A percentile compares a stretch with the other conserved stretches of the same genome.
phyloP scores from a whole-genome alignment of 2,888 invertebrate species.

The Noctua pronuba region DNA sequence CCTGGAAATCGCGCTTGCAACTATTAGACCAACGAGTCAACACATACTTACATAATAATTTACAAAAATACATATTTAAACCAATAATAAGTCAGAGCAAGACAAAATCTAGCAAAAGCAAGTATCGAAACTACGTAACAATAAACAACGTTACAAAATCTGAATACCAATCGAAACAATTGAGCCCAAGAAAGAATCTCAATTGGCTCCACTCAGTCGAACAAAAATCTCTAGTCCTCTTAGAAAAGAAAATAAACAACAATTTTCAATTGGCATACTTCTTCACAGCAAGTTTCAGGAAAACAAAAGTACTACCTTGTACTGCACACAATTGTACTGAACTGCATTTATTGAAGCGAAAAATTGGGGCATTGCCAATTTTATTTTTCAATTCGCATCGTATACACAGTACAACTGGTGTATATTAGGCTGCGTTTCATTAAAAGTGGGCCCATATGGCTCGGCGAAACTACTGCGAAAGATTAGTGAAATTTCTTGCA shows the following conservation, averaged over 20 bases:
- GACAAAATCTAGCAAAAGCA: not conserved
- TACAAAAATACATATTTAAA: too few species aligned
- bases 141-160: conserved; percentile 39
- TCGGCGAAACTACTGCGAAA: conserved; percentile 46
- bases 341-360: conserved; percentile 84
- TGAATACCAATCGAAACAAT: conserved; percentile 39
- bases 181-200: conserved; percentile 55
- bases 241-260: conserved; percentile 77
- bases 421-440: conserved; percentile 66
- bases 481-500: conserved; percentile 63
- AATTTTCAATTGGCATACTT: conserved; percentile 83
- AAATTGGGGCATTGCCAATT: conserved; percentile 87
- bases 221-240: conserved; percentile 71
- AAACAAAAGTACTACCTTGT: conserved; percentile 71
- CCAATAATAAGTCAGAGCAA: not conserved
- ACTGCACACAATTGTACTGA: conserved; percentile 77
- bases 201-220: conserved; percentile 51
- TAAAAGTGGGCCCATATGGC: conserved; percentile 64
- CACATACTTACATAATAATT: too few species aligned
- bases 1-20: too few species aligned
- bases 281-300: conserved; percentile 75
- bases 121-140: conserved; percentile 8
- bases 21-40: too few species aligned
- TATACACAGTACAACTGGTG: conserved; percentile 60
- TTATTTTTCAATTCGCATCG: conserved; percentile 82